Percentiles rank a stretch among this genome's conserved stretches.
Conservation (phyloP, 1,140 invertebrate genomes). For the Macrocentrus cingulum region DNA sequence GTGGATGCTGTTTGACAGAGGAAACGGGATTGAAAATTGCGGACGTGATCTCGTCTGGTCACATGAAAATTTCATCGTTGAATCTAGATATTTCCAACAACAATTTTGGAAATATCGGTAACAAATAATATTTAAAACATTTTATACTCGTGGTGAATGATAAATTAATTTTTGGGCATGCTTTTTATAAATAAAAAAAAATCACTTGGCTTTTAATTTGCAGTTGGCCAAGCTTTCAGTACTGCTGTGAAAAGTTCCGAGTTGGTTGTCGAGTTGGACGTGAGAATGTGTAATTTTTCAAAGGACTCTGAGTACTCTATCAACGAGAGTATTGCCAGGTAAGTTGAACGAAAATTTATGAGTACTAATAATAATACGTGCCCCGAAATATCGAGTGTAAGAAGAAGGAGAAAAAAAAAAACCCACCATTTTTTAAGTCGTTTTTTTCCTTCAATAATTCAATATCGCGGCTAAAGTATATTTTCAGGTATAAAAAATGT, state of each 20-base stretch:
- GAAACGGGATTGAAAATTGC: slow-evolving; percentile 39
- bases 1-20: slow-evolving; percentile 40
- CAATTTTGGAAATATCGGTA: slow-evolving; percentile 42
- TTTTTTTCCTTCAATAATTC: too few relatives aligned
- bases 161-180: too few relatives aligned
- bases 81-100: slow-evolving; percentile 46
- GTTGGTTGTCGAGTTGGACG: slow-evolving; percentile 39
- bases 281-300: slow-evolving; percentile 49
- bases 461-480: too few relatives aligned
- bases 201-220: slow-evolving; percentile 15
- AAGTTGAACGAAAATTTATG: neutral
- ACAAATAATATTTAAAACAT: neutral
- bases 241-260: slow-evolving; percentile 32
- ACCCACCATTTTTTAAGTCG: too few relatives aligned
- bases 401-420: neutral
- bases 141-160: neutral
- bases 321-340: slow-evolving; percentile 39
- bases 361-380: neutral
- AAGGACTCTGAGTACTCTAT: slow-evolving; percentile 43
- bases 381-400: neutral
- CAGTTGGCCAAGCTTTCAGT: slow-evolving; percentile 45
- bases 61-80: slow-evolving; percentile 30
- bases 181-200: slow-evolving; percentile 2
- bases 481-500: too few relatives aligned
- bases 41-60: slow-evolving; percentile 37